A percentile compares a stretch with the other conserved stretches of the same genome.
Conservation (phyloP, 2,113 vertebrate species). For the Ahaetulla prasina region DNA sequence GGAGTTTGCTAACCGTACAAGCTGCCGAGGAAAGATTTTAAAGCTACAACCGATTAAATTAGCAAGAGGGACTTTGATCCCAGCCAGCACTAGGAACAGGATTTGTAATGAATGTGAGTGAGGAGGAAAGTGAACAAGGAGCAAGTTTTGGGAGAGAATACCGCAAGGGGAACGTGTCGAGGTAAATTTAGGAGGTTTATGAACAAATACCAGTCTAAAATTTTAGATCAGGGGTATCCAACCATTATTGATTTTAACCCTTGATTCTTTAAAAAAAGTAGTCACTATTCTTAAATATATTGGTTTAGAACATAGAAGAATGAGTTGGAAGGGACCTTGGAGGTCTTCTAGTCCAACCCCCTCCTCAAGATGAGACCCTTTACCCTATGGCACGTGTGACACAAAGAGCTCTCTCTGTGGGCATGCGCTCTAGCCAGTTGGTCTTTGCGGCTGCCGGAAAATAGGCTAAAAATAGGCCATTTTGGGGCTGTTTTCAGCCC, state of each 20-base stretch:
- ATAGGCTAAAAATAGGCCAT: no score
- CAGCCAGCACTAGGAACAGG: neutral
- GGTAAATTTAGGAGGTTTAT: neutral
- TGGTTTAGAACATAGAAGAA: neutral
- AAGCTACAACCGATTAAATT: neutral
- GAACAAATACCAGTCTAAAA: neutral
- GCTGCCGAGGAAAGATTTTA: neutral
- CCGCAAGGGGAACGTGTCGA: neutral
- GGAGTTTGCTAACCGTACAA: neutral
- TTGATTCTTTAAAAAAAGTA: neutral
- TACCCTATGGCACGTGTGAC: no score
- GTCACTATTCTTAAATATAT: neutral
- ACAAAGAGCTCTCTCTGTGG: no score
- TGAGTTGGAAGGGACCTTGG: no score
- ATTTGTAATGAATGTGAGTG: neutral
- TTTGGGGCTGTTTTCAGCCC: no score
- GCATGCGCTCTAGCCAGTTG: no score
- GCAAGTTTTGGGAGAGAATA: neutral
- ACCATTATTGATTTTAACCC: neutral
- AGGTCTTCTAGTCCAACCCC: no score
- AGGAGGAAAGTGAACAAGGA: neutral
- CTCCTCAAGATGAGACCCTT: no score
- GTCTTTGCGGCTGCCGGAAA: no score
- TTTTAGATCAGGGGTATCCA: neutral
- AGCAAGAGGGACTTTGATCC: neutral